Conservation (phyloP, 1,140 invertebrate genomes). For the Forficula auricularia region DNA sequence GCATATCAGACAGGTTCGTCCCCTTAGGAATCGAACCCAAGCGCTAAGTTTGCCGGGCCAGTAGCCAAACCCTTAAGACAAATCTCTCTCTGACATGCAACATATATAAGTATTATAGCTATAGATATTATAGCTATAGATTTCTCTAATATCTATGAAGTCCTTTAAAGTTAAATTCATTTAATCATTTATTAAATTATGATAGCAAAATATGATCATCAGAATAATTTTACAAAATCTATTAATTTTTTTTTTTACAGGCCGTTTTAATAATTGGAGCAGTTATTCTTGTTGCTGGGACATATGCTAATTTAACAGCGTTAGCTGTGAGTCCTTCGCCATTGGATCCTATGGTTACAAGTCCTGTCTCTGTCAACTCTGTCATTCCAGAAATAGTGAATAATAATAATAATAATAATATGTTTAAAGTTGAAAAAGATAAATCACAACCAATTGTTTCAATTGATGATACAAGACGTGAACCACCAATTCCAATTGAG, state of each 20-base stretch:
- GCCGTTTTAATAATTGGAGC: conserved; percentile 56
- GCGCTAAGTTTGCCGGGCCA: too few species aligned
- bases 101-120: too few species aligned
- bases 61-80: too few species aligned
- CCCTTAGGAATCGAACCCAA: too few species aligned
- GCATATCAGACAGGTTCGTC: too few species aligned
- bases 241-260: conserved; percentile 30
- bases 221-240: too few species aligned
- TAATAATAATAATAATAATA: conserved; percentile 4
- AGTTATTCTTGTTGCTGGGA: conserved; percentile 65
- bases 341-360: conserved; percentile 8
- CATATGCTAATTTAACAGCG: conserved; percentile 66
- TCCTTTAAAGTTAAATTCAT: too few species aligned
- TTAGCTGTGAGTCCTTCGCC: conserved; percentile 35
- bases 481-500: background rate
- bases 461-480: background rate
- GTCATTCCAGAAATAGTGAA: conserved; percentile 9
- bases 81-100: too few species aligned
- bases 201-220: too few species aligned
- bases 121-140: too few species aligned
- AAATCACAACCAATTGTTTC: background rate
- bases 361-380: conserved; percentile 8
- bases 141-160: too few species aligned
- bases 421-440: background rate
- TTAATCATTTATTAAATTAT: too few species aligned